phyloP scores from a whole-genome alignment of 2,797 vertebrate species.

The Notolabrus celidotus region DNA sequence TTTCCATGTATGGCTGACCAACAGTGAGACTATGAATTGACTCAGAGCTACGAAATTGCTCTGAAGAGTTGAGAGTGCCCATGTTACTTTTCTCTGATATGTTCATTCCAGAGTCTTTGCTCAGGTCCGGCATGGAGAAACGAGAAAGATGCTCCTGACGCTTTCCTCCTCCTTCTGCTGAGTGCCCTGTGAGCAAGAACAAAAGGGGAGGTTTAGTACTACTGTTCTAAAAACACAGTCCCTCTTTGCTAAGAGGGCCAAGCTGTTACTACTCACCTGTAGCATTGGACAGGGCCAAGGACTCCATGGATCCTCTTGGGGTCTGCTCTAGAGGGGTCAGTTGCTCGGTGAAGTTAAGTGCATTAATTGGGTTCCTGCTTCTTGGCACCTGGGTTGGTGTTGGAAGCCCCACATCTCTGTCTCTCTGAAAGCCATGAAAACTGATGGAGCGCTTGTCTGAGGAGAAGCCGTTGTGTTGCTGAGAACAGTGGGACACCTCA shows the following conservation, averaged over 20 bases:
- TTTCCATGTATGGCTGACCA: constrained; percentile 91
- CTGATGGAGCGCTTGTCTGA: constrained; percentile 91
- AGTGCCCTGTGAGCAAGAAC: constrained; percentile 85
- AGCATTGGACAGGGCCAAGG: constrained; percentile 92
- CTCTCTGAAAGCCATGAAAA: constrained; percentile 92
- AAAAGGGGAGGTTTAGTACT: too few species aligned
- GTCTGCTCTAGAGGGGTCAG: constrained; percentile 94
- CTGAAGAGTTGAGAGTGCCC: constrained; percentile 93
- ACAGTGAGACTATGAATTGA: constrained; percentile 93
- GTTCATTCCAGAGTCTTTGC: constrained; percentile 99
- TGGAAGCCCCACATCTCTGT: constrained; percentile 77
- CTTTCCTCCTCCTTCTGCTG: constrained; percentile 90
- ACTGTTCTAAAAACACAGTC: too few species aligned
- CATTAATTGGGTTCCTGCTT: constrained; percentile 94
- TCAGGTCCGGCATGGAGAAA: constrained; percentile 99
- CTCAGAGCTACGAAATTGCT: constrained; percentile 94
- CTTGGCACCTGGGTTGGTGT: constrained; percentile 89
- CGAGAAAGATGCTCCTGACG: constrained; percentile 96
- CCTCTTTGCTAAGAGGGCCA: too few species aligned
- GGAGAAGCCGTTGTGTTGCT: constrained; percentile 87
- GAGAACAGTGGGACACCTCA: constrained; percentile 84
- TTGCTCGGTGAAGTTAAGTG: constrained; percentile 93
- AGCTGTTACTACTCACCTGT: constrained; percentile 93
- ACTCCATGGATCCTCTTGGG: constrained; percentile 96
- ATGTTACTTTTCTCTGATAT: constrained; percentile 96